Percentiles rank a stretch among this genome's conserved stretches.
Conservation (phyloP, 2,113 vertebrate species). For the Rhinoptilus africanus region DNA sequence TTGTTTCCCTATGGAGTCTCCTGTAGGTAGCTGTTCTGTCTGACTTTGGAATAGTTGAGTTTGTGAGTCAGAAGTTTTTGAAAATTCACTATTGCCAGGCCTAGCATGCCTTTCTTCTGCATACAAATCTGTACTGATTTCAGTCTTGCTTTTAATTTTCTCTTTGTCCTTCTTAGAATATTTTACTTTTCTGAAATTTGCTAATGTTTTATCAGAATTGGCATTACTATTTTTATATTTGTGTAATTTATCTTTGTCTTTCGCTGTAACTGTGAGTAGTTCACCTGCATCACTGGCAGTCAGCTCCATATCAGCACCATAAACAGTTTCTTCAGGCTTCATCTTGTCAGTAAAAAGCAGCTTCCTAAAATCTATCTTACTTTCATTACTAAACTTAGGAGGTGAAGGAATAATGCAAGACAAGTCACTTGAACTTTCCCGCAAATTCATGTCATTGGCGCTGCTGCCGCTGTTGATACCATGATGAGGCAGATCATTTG, state of each 20-base stretch:
- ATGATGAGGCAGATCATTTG: not conserved
- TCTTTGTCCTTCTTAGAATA: slow-evolving; percentile 59
- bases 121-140: not conserved
- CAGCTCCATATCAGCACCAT: slow-evolving; percentile 76
- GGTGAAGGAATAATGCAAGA: not conserved
- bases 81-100: not conserved
- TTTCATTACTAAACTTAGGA: not conserved
- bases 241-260: slow-evolving; percentile 19
- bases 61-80: not conserved
- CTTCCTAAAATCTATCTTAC: not conserved
- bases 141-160: slow-evolving; percentile 36
- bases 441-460: not conserved
- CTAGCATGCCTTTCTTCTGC: not conserved
- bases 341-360: not conserved
- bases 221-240: slow-evolving; percentile 13
- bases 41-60: not conserved
- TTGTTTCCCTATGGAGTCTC: not conserved
- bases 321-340: slow-evolving; percentile 69
- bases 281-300: slow-evolving; percentile 68
- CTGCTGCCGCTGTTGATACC: not conserved
- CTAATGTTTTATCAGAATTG: slow-evolving; percentile 5
- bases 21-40: not conserved
- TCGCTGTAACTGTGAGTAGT: slow-evolving; percentile 62
- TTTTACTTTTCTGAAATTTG: slow-evolving; percentile 70
- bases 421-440: not conserved